Conservation (phyloP, 2,113 vertebrate species). For the Epinephelus cyanopodus region DNA sequence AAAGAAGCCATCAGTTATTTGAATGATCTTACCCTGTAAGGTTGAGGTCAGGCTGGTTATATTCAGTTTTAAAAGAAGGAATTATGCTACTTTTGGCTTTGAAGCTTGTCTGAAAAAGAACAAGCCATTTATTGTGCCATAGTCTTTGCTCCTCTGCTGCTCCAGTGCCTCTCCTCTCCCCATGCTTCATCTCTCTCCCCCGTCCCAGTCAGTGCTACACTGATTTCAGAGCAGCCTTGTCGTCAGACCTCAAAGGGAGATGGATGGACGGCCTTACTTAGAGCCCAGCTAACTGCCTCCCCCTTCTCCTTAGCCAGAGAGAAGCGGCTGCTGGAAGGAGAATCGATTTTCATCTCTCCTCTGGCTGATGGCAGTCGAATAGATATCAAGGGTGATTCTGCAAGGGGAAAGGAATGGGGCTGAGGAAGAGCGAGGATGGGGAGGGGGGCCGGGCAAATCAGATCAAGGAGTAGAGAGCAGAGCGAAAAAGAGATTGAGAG, state of each 20-base stretch:
- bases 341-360: constrained; percentile 83
- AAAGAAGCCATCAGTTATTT: constrained; percentile 15
- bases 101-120: constrained; percentile 28
- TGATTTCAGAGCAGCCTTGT: constrained; percentile 65
- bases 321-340: constrained; percentile 69
- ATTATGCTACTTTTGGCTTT: constrained; percentile 28
- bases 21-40: constrained; percentile 1
- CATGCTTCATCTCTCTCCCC: constrained; percentile 52
- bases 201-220: constrained; percentile 56
- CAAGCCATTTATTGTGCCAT: constrained; percentile 10
- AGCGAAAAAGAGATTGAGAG: constrained; percentile 66
- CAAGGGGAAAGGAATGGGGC: constrained; percentile 49
- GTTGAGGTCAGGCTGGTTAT: constrained; percentile 9
- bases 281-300: constrained; percentile 68
- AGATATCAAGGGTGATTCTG: constrained; percentile 80
- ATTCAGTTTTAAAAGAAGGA: constrained; percentile 24
- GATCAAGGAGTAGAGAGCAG: constrained; percentile 59
- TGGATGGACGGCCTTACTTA: constrained; percentile 72
- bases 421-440: constrained; percentile 18
- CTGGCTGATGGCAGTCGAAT: constrained; percentile 73
- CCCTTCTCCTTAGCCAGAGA: constrained; percentile 69
- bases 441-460: constrained; percentile 52
- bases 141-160: constrained; percentile 36
- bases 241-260: constrained; percentile 71
- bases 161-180: constrained; percentile 23